Conservation (phyloP, 2,888 invertebrate species). For the Tenodera sinensis region DNA sequence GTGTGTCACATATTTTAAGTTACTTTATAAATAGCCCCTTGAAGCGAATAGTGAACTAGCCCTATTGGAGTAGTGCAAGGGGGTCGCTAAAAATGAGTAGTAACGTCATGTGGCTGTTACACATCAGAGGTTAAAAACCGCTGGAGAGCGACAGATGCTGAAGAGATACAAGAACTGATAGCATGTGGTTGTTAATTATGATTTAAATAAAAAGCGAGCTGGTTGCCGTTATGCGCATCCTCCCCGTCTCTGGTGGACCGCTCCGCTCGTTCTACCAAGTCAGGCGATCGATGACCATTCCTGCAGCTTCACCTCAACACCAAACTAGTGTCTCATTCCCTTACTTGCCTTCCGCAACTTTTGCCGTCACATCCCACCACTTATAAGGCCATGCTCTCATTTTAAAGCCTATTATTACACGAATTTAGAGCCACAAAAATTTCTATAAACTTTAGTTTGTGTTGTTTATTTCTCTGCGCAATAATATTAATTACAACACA, state of each 20-base stretch:
- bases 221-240: neutral
- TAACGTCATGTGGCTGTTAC: no score
- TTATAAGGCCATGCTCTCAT: neutral
- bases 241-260: neutral
- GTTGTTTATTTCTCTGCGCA: neutral
- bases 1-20: no score
- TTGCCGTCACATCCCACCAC: neutral
- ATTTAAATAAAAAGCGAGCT: neutral
- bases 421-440: no score
- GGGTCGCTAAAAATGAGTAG: no score
- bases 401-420: neutral
- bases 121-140: neutral
- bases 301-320: neutral
- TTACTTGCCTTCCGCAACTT: neutral
- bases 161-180: neutral
- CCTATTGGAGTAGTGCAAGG: no score
- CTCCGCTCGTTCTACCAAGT: neutral
- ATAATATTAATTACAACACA: neutral
- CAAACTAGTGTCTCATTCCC: neutral
- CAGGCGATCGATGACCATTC: neutral
- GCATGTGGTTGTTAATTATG: neutral
- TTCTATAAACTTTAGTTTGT: neutral
- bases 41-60: no score
- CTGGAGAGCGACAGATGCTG: neutral
- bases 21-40: no score